These are phyloP conservation scores for Drosophila vallismaia DNA, from an alignment of 2,888 invertebrate genomes.

Conservation along the genomic window DNA sequence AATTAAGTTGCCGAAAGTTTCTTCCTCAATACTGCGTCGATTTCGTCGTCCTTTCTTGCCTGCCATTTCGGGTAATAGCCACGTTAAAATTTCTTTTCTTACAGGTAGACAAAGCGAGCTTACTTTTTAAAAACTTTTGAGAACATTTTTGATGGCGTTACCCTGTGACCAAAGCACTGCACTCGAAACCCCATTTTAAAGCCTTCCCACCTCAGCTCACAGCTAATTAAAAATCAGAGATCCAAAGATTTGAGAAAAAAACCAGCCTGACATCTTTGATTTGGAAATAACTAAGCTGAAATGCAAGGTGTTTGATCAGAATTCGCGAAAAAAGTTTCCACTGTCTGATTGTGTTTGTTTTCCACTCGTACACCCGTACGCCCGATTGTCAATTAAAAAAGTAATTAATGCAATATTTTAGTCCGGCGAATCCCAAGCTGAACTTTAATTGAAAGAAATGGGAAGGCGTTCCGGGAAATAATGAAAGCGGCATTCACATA, in stretches of 20 bases:
- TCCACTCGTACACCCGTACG: conserved; percentile 1
- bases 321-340: conserved; percentile 8
- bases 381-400: conserved; percentile 48
- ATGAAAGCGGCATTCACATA: conserved; percentile 57
- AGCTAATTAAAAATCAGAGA: background rate
- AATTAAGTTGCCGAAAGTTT: conserved; percentile 81
- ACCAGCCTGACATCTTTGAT: conserved; percentile 17
- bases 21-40: conserved; percentile 75
- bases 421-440: conserved; percentile 36
- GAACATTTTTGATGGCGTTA: background rate
- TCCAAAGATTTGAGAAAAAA: background rate
- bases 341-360: conserved; percentile 3
- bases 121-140: conserved; percentile 24
- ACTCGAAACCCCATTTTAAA: background rate
- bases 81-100: conserved; percentile 63
- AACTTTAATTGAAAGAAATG: conserved; percentile 52
- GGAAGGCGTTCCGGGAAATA: conserved; percentile 28
- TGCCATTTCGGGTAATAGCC: conserved; percentile 47
- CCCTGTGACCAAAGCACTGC: background rate
- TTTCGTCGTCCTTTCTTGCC: conserved; percentile 47
- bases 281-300: conserved; percentile 28
- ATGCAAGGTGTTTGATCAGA: background rate
- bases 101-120: conserved; percentile 45
- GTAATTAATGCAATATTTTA: conserved; percentile 53
- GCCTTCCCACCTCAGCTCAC: background rate